Conservation (phyloP, 2,888 invertebrate genomes). For the Opisthograptis luteolata region DNA sequence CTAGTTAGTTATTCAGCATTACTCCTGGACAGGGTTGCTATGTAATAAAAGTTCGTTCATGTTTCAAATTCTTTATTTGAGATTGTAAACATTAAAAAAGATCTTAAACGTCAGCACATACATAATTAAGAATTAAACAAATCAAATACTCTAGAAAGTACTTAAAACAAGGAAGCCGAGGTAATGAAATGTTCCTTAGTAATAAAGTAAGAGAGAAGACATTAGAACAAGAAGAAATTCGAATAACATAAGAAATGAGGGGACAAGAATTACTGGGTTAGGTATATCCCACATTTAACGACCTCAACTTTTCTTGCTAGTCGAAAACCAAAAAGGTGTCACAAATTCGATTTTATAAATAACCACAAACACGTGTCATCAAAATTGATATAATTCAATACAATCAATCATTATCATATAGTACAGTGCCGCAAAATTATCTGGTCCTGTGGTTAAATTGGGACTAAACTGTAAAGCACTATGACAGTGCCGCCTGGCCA, state of each 20-base stretch:
- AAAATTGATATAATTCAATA: conserved; percentile 23
- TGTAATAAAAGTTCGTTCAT: no score
- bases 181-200: conserved; percentile 64
- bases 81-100: conserved; percentile 60
- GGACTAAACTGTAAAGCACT: no score
- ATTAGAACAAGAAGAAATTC: conserved; percentile 29
- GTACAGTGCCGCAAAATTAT: background rate
- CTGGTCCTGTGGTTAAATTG: no score
- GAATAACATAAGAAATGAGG: conserved; percentile 16
- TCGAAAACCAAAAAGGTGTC: conserved; percentile 57
- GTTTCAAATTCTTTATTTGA: conserved; percentile 57
- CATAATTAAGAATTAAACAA: conserved; percentile 58
- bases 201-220: conserved; percentile 27
- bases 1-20: no score
- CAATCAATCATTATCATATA: no score
- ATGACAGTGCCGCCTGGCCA: no score
- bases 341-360: conserved; percentile 48
- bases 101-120: conserved; percentile 56
- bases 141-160: conserved; percentile 48
- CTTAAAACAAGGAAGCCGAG: conserved; percentile 74
- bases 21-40: no score
- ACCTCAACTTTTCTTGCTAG: conserved; percentile 72
- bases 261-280: no score
- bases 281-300: conserved; percentile 64
- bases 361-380: conserved; percentile 28